Evolutionary conservation across 2,113 vertebrate genomes (phyloP), one percentile per base, ranked within the genome.

Genomic region (Forbesichthys papilliferus): DNA sequence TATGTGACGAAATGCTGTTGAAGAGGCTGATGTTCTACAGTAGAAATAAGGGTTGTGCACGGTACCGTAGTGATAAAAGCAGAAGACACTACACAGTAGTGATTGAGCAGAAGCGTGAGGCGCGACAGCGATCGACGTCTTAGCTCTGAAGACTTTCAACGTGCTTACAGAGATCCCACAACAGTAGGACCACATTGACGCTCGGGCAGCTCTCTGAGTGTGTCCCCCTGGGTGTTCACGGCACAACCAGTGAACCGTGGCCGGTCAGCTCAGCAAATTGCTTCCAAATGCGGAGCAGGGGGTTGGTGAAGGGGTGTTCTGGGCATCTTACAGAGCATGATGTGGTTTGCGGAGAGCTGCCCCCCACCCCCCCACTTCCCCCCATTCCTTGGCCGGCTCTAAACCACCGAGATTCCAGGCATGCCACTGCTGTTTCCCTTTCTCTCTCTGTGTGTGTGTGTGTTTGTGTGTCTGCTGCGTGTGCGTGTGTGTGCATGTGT

Each of bases 331-430:
- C 33, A 82, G 68, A 73, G 65, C 81, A 68, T 14, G 33, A 79
- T 66, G 36, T 78, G 69, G 48, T 55, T 67, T 74, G 67, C 79
- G 86, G 83, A 78, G 69, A 84, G 68, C 47, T 13, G 73, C 72
- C 79, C 73, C 69, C 36, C 36, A 70, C 79, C 33, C 20, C 1
- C 48, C 78, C 88, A 81, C 3, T 20, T 2, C 20, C 20, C 81
- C 78, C 80, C 82, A 69, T 62, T 90, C 89, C 89, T 83, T 47
- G 77, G 87, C 82, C 67, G 68, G 16, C 1, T 90, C 81, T 65
- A 81, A 85, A 88, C 80, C 86, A 67, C 80, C 71, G 1, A 75
- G 80, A 91, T 90, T 91, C 87, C 89, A 86, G 69, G 71, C 84
- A 79, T 90, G 86, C 85, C 86, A 83, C 86, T 74, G 82, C 63